Conservation (phyloP, 2,113 vertebrate species). For the Ctenomys sociabilis region DNA sequence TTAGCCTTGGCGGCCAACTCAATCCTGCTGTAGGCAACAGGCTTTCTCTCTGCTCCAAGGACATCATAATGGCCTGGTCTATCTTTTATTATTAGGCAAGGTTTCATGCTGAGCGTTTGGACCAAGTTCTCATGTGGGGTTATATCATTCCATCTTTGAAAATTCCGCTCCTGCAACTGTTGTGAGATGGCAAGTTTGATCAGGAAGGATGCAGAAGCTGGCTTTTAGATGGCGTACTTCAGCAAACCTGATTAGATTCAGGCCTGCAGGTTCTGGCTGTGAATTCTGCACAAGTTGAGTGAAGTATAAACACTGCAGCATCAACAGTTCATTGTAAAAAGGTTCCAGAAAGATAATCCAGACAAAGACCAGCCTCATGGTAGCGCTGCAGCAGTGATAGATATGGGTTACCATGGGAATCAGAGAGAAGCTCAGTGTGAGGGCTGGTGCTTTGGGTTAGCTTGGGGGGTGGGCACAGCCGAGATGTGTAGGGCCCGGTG, state of each 20-base stretch:
- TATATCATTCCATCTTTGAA: constrained; percentile 42
- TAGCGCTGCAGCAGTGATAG: constrained; percentile 81
- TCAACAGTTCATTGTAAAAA: constrained; percentile 84
- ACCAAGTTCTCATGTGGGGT: neutral
- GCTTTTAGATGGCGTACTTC: constrained; percentile 27
- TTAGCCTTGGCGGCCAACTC: neutral
- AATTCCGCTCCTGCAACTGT: neutral
- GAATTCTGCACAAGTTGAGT: constrained; percentile 71
- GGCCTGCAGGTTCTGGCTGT: constrained; percentile 29
- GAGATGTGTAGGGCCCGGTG: neutral
- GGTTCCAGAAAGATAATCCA: constrained; percentile 70
- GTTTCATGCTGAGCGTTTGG: constrained; percentile 12
- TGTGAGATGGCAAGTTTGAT: constrained; percentile 22
- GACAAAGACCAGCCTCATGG: constrained; percentile 64
- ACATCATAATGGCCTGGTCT: neutral
- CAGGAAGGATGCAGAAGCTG: neutral
- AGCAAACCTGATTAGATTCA: constrained; percentile 30
- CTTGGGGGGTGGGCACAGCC: constrained; percentile 71
- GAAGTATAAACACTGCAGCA: constrained; percentile 79
- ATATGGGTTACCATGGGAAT: constrained; percentile 86
- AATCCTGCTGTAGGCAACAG: neutral
- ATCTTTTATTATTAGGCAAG: constrained; percentile 32
- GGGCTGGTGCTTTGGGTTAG: constrained; percentile 75
- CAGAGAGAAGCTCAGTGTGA: constrained; percentile 77
- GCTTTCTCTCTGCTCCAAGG: neutral